Evolutionary conservation across 1,140 invertebrate genomes (phyloP), one percentile per base, ranked within the genome.

Genomic region (Tribolium madens): DNA sequence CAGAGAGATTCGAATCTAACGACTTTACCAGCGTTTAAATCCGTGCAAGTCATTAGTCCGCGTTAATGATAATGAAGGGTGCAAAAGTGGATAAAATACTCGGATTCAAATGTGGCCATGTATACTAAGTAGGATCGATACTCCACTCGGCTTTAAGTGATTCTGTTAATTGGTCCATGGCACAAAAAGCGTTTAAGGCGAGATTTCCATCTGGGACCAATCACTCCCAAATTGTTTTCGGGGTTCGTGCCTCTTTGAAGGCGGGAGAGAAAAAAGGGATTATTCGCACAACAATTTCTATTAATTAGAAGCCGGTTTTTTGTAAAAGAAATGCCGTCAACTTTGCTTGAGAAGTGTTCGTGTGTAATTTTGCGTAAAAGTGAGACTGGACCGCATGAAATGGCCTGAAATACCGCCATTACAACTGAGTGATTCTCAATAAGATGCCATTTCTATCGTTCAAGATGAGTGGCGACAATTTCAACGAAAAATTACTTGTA

Each of bases 91-190:
- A 71, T 46, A 46, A 47, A 47, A n/a, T 72, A 50, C 17, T 4
- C 42, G 31, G 72, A 57, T 74, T 74, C 17, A 50, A 53, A 48
- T 46, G 50, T 50, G 47, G 21, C 72, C 31, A 53, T 73, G 71
- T 73, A 52, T 53, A 53, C 71, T 52, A 74, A 74, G 50, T 13
- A 74, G 50, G 52, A 52, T 53, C 47, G 18, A 52, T 52, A 52
- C 15, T 72, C 21, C 10, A 13, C 33, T 31, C 47, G 17, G 18
- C 31, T 53, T 70, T 72, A 72, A 72, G 50, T 33, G 70, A 72
- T 52, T 50, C 31, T 31, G 70, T 72, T 72, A 72, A 72, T 72
- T 72, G 26, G 21, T n/a, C 21, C 57, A 64, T 15, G 57, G 57
- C 2, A 64, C 57, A 33, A 64, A 64, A 64, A 33, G 17, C 7